These are phyloP conservation scores for Panzeria rudis DNA, from an alignment of 2,888 invertebrate genomes.

Conservation along the genomic window DNA sequence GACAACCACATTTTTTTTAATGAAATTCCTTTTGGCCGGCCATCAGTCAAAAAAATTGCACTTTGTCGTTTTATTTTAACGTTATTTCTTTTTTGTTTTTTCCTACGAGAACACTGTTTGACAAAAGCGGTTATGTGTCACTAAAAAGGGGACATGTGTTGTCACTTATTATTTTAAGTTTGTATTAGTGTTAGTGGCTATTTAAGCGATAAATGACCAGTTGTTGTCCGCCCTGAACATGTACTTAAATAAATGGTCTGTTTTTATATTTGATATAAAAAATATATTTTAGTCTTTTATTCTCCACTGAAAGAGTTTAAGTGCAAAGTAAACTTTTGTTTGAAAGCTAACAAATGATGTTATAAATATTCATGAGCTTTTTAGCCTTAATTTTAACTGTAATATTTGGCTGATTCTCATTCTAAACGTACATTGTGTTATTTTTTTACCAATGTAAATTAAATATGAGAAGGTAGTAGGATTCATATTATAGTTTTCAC, in stretches of 20 bases:
- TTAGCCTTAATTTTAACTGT: no score
- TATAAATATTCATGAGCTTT: background rate
- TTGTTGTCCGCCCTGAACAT: constrained; percentile 69
- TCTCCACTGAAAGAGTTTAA: no score
- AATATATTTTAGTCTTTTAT: no score
- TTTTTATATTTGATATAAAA: constrained; percentile 31
- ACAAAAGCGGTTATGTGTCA: constrained; percentile 51
- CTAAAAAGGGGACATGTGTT: constrained; percentile 53
- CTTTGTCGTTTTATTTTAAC: constrained; percentile 61
- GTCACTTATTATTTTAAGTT: constrained; percentile 46
- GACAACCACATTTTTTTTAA: constrained; percentile 1
- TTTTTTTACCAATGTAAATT: no score
- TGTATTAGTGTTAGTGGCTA: constrained; percentile 5
- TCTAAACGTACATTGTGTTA: no score
- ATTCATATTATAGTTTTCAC: no score
- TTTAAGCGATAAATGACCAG: constrained; percentile 54
- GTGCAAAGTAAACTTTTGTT: constrained; percentile 17
- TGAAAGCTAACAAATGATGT: background rate
- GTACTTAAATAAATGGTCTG: background rate
- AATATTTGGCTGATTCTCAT: no score
- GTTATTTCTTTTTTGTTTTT: constrained; percentile 28
- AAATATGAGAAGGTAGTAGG: no score
- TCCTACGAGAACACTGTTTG: constrained; percentile 17
- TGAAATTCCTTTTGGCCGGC: constrained; percentile 20
- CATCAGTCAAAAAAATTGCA: constrained; percentile 54